Percentiles rank a stretch among this genome's conserved stretches.
Conservation (phyloP, 2,113 vertebrate species). For the pig (Sus scrofa) region T2T-Sscrofa CM000820.6:88092501-88093000, state of each 20-base stretch:
- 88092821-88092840: not conserved
- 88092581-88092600: not conserved
- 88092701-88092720: not conserved
- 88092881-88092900: not conserved
- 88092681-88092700: not conserved
- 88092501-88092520: not conserved
- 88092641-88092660: not conserved
- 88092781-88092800: not conserved
- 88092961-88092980: not conserved
- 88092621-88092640: not conserved
- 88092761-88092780: not conserved
- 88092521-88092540: not conserved
- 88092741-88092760: not conserved
- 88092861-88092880: not conserved
- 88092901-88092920: not conserved
- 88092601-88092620: not conserved
- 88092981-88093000: not conserved
- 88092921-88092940: not conserved
- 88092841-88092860: not conserved
- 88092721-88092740: not conserved
- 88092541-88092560: not conserved
- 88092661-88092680: accelerated
- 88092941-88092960: not conserved
- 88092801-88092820: not conserved
- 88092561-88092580: not conserved